phyloP scores from a whole-genome alignment of 1,140 invertebrate genomes.

The Anastrepha obliqua region DNA sequence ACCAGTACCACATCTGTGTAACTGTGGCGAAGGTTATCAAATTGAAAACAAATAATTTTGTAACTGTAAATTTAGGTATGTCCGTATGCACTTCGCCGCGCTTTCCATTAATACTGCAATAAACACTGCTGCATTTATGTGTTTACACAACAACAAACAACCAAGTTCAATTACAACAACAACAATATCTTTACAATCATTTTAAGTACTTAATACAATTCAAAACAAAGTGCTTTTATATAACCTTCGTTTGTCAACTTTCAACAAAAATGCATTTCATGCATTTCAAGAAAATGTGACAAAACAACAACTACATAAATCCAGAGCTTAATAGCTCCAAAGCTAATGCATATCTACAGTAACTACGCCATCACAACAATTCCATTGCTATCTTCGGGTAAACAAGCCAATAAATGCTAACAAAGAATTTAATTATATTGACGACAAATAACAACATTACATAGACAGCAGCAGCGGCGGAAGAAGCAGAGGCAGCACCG shows the following conservation, averaged over 20 bases:
- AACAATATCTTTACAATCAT: background rate
- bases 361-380: background rate
- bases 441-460: constrained; percentile 52
- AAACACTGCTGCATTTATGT: too few relatives aligned
- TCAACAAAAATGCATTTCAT: background rate
- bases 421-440: constrained; percentile 53
- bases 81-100: too few relatives aligned
- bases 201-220: background rate
- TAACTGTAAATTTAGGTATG: too few relatives aligned
- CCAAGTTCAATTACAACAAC: background rate
- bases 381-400: constrained; percentile 22
- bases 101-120: too few relatives aligned
- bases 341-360: background rate
- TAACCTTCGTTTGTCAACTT: background rate
- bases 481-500: background rate
- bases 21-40: too few relatives aligned
- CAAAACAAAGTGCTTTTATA: constrained; percentile 27
- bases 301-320: constrained; percentile 37
- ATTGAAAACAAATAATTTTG: too few relatives aligned
- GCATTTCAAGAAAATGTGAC: background rate
- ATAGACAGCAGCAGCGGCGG: background rate
- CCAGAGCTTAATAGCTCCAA: background rate
- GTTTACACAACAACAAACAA: background rate
- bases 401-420: constrained; percentile 51
- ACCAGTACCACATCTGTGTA: too few relatives aligned